These are phyloP conservation scores for Pheosia gnoma DNA, from an alignment of 2,888 invertebrate genomes.

Conservation along the genomic window DNA sequence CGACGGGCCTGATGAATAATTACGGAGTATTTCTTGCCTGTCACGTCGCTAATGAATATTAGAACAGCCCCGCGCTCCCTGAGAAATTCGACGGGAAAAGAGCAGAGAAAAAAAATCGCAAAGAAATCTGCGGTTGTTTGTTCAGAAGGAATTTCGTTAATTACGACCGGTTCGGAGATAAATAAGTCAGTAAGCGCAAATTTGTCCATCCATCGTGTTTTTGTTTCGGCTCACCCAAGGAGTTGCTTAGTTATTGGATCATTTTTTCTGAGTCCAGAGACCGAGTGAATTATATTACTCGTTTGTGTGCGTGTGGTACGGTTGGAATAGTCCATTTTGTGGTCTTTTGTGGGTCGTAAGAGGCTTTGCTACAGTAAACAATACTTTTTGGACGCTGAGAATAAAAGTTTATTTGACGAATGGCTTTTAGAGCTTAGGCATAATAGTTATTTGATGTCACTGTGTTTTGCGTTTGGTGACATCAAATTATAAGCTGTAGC, in stretches of 20 bases:
- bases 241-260: constrained; percentile 70
- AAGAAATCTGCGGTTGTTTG: constrained; percentile 68
- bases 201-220: constrained; percentile 76
- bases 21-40: constrained; percentile 78
- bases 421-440: constrained; percentile 37
- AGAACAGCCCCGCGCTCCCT: constrained; percentile 47
- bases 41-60: constrained; percentile 81
- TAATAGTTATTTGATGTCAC: constrained; percentile 20
- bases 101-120: constrained; percentile 47
- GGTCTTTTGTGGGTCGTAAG: constrained; percentile 58
- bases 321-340: constrained; percentile 64
- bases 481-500: constrained; percentile 10
- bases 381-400: constrained; percentile 47
- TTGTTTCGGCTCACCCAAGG: constrained; percentile 60
- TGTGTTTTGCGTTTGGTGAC: constrained; percentile 21
- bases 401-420: constrained; percentile 45
- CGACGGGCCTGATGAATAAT: constrained; percentile 79
- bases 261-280: constrained; percentile 58
- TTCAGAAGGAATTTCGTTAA: constrained; percentile 68
- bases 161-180: constrained; percentile 68
- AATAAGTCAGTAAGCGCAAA: constrained; percentile 78
- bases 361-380: constrained; percentile 57
- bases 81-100: constrained; percentile 32
- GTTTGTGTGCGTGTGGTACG: constrained; percentile 66
- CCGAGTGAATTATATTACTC: constrained; percentile 67